Evolutionary conservation across 2,113 vertebrate species (phyloP).

Genomic region (Siphamia tubifer): DNA sequence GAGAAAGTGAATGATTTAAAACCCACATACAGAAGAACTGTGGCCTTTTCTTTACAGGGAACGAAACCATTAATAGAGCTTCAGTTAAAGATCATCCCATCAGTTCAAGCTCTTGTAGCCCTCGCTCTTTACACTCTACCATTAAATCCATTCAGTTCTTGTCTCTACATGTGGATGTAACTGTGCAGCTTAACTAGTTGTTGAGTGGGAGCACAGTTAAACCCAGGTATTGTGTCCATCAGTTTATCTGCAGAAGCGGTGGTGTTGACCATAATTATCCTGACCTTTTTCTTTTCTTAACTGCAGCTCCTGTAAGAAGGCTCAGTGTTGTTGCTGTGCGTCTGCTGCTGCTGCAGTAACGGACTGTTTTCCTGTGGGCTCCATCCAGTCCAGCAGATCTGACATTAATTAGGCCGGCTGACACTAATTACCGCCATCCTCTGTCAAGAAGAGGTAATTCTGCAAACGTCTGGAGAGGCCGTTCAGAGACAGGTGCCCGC

Average conservation of each 20-base stretch:
- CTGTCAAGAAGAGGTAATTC: background rate
- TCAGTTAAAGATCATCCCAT: no score
- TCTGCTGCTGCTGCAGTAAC: background rate
- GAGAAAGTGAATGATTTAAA: background rate
- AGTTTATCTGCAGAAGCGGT: no score
- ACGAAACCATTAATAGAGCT: no score
- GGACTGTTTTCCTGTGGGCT: conserved; percentile 19
- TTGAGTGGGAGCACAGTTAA: no score
- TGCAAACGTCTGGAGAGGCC: background rate
- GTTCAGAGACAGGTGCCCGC: conserved; percentile 1
- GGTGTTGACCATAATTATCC: background rate
- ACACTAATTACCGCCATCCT: conserved; percentile 46
- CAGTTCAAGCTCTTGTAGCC: no score
- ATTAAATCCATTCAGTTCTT: no score
- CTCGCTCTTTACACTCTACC: no score
- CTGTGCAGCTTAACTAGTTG: no score
- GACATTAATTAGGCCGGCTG: conserved; percentile 53
- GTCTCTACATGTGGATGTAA: no score
- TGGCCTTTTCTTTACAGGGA: no score
- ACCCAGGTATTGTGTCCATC: no score
- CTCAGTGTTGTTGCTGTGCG: background rate
- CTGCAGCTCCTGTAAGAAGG: background rate
- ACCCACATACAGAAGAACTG: no score
- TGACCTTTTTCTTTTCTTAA: background rate
- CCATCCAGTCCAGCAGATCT: conserved; percentile 18